Conservation (phyloP, 2,888 invertebrate genomes). For the Cantharis rufa region DNA sequence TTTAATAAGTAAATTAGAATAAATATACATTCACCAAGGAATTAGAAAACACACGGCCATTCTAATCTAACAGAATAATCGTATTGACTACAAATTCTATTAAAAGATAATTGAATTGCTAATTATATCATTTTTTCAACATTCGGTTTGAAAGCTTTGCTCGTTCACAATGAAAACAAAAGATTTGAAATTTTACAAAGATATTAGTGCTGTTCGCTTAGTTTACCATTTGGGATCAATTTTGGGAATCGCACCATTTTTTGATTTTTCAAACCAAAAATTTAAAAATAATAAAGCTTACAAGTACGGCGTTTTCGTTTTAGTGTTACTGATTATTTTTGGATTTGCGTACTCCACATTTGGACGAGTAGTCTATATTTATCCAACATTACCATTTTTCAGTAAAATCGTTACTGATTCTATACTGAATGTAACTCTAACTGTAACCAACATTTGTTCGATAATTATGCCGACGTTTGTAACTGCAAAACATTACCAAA, state of each 20-base stretch:
- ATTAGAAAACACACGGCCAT: too few species aligned
- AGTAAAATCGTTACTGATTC: not conserved
- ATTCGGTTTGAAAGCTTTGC: not conserved
- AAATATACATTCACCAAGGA: too few species aligned
- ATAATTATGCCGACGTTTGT: not conserved
- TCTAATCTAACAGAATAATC: too few species aligned
- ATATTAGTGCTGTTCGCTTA: not conserved
- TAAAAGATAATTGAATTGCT: not conserved
- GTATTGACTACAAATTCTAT: not conserved
- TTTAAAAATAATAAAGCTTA: not conserved
- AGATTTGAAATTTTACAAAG: not conserved
- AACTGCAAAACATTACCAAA: not conserved
- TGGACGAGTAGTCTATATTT: not conserved
- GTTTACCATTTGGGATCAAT: not conserved
- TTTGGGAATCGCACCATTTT: not conserved
- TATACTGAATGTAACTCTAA: not conserved
- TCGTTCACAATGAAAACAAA: not conserved
- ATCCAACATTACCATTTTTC: not conserved
- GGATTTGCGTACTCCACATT: not conserved
- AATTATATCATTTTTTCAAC: not conserved
- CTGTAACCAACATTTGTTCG: not conserved
- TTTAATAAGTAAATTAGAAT: too few species aligned
- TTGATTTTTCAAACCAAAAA: not conserved
- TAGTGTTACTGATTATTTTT: not conserved
- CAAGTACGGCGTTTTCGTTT: not conserved